A percentile compares a stretch with the other conserved stretches of the same genome.
These are phyloP conservation scores for Alsophila aescularia DNA, from an alignment of 2,888 invertebrate genomes.

Conservation along the genomic window DNA sequence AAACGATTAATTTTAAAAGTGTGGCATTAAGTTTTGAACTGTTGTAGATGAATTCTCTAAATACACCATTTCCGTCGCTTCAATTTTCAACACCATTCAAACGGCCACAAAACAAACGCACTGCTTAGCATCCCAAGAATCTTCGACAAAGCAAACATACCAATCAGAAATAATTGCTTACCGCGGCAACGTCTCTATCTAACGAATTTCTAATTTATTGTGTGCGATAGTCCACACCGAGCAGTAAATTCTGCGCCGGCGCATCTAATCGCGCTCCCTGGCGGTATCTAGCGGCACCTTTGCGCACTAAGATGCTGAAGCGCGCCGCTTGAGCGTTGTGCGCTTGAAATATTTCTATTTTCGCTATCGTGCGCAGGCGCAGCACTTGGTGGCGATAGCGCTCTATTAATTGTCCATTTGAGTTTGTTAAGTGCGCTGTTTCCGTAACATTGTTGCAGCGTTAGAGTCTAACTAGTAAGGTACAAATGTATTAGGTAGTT, in stretches of 20 bases:
- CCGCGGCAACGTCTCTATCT: conserved; percentile 75
- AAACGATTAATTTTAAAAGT: too few relatives aligned
- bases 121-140: conserved; percentile 31
- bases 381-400: conserved; percentile 36
- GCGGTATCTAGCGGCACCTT: conserved; percentile 81
- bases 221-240: conserved; percentile 68
- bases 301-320: conserved; percentile 74
- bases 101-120: conserved; percentile 9
- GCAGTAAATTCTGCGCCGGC: conserved; percentile 75
- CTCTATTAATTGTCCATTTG: conserved; percentile 42
- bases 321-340: conserved; percentile 53
- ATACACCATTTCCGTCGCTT: not conserved
- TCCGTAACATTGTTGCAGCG: conserved; percentile 5
- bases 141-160: conserved; percentile 30
- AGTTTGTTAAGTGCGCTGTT: conserved; percentile 28
- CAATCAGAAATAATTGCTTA: conserved; percentile 75
- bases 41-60: not conserved
- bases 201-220: conserved; percentile 84
- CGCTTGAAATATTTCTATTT: conserved; percentile 69
- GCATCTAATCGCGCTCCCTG: conserved; percentile 73
- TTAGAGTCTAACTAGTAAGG: too few relatives aligned
- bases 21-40: too few relatives aligned
- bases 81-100: conserved; percentile 1
- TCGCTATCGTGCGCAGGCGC: conserved; percentile 39
- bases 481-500: not conserved